Percentiles rank a stretch among this genome's conserved stretches.
These are phyloP conservation scores for Nasonia giraulti DNA, from an alignment of 1,140 invertebrate genomes.

Conservation along the genomic window DNA sequence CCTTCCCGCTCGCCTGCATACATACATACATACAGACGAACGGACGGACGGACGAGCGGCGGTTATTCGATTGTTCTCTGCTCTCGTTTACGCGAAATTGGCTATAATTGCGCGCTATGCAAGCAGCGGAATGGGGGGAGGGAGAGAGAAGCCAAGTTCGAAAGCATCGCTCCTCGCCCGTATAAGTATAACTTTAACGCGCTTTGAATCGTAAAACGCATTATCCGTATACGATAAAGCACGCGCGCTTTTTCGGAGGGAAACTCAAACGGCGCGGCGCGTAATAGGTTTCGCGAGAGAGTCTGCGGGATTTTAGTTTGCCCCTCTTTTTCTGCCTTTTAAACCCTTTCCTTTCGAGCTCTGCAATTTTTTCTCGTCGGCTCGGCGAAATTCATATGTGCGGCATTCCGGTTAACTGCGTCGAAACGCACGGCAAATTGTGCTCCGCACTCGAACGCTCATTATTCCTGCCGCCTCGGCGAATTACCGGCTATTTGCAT, in stretches of 20 bases:
- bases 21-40: background rate
- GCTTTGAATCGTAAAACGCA: constrained; percentile 52
- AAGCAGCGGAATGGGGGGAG: constrained; percentile 49
- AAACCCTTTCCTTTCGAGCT: constrained; percentile 32
- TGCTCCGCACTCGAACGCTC: background rate
- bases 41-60: background rate
- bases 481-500: background rate
- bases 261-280: constrained; percentile 14
- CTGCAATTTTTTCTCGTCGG: constrained; percentile 39
- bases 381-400: constrained; percentile 47
- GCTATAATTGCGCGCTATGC: constrained; percentile 62
- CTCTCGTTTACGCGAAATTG: constrained; percentile 62
- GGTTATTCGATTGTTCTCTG: constrained; percentile 62
- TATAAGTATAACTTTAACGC: constrained; percentile 52
- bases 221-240: constrained; percentile 49
- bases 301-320: constrained; percentile 30
- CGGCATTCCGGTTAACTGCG: constrained; percentile 40
- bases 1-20: constrained; percentile 23
- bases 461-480: background rate
- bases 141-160: constrained; percentile 3
- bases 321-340: constrained; percentile 43
- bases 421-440: background rate
- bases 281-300: constrained; percentile 32
- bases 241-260: constrained; percentile 31
- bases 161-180: constrained; percentile 32